These are phyloP conservation scores for Ladona fulva DNA, from an alignment of 1,140 invertebrate species.

Conservation along the genomic window DNA sequence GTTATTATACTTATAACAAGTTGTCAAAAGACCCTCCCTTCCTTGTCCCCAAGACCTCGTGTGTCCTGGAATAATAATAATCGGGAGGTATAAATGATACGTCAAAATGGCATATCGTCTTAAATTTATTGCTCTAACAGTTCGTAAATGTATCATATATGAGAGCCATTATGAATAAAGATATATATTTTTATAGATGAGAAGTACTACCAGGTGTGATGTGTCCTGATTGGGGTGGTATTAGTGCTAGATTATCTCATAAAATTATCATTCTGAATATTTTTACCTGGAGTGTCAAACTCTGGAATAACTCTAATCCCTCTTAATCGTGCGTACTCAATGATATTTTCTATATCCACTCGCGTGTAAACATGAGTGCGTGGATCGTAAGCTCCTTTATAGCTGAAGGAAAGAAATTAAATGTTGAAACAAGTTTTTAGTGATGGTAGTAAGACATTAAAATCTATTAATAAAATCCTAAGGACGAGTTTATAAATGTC, in stretches of 20 bases:
- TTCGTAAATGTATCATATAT: no score
- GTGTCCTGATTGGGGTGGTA: no score
- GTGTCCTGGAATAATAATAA: slow-evolving; percentile 49
- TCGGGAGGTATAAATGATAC: slow-evolving; percentile 50
- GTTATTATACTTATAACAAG: slow-evolving; percentile 48
- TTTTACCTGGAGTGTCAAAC: slow-evolving; percentile 76
- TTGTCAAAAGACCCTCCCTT: slow-evolving; percentile 59
- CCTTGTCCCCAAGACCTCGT: slow-evolving; percentile 73
- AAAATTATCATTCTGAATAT: slow-evolving; percentile 56
- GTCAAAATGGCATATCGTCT: slow-evolving; percentile 46
- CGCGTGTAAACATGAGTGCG: slow-evolving; percentile 57
- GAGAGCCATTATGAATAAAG: no score
- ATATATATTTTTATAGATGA: no score
- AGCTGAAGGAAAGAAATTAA: slow-evolving; percentile 38
- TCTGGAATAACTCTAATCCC: slow-evolving; percentile 85
- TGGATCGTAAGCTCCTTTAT: slow-evolving; percentile 59
- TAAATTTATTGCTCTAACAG: slow-evolving; percentile 52
- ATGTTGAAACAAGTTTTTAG: no score
- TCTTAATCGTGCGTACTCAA: slow-evolving; percentile 66
- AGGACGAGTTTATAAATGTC: no score
- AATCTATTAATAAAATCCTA: no score
- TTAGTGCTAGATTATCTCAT: no score
- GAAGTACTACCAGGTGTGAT: no score
- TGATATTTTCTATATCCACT: slow-evolving; percentile 52
- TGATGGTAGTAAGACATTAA: no score